A percentile compares a stretch with the other conserved stretches of the same genome.
Conservation (phyloP, 2,888 invertebrate species). For the Isoperla grammatica region DNA sequence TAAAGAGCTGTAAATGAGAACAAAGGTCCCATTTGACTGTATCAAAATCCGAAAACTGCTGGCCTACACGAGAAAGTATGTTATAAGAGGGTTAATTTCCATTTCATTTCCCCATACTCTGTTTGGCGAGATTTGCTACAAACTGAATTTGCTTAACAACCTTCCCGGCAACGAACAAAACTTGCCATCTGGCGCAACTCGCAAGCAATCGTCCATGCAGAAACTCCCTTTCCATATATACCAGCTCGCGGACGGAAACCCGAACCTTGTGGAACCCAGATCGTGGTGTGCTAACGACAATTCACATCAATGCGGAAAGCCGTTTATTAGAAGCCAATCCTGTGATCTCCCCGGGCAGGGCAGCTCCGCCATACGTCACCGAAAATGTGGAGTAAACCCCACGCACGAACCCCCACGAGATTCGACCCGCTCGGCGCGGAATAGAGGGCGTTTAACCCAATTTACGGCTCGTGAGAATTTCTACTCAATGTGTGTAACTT, state of each 20-base stretch:
- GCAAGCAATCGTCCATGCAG: not conserved
- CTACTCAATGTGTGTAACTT: not conserved
- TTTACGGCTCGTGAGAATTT: slow-evolving; percentile 5
- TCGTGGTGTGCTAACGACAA: not conserved
- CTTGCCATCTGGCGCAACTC: slow-evolving; percentile 3
- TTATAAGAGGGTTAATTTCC: too few species aligned
- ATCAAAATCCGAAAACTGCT: too few species aligned
- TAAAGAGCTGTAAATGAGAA: too few species aligned
- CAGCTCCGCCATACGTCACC: not conserved
- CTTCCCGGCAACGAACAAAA: too few species aligned
- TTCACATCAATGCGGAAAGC: slow-evolving; percentile 3
- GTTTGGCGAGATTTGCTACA: too few species aligned
- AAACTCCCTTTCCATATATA: not conserved
- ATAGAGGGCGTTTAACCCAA: not conserved
- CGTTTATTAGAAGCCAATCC: not conserved
- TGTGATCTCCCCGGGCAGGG: too few species aligned
- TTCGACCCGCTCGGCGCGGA: not conserved
- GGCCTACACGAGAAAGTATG: too few species aligned
- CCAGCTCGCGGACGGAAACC: not conserved
- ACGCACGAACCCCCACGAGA: not conserved
- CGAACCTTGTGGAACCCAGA: slow-evolving; percentile 6
- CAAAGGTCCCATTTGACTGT: too few species aligned
- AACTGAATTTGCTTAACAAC: too few species aligned
- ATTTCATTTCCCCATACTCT: too few species aligned
- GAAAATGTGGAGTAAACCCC: not conserved